Percentiles rank a stretch among this genome's conserved stretches.
These are phyloP conservation scores for Gadopsis marmoratus DNA, from an alignment of 2,797 vertebrate genomes.

Conservation along the genomic window DNA sequence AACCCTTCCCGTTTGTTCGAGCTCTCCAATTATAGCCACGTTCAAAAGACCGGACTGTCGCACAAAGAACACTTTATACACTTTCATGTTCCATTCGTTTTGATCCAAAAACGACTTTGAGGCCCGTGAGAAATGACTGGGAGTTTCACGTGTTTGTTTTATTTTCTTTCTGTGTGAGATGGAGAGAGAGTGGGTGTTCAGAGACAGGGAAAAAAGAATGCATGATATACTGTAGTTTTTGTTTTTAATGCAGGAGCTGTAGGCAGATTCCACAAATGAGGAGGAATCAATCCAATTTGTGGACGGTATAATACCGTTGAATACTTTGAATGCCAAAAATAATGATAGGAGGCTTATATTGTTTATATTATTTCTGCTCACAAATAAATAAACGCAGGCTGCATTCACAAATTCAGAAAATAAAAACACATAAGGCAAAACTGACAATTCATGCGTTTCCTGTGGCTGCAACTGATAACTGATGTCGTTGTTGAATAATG, in stretches of 20 bases:
- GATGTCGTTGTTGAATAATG: background rate
- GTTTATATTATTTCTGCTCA: slow-evolving; percentile 4
- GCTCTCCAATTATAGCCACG: slow-evolving; percentile 69
- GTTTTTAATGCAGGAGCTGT: background rate
- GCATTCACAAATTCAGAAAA: background rate
- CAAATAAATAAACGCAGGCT: slow-evolving; percentile 13
- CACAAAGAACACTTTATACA: slow-evolving; percentile 45
- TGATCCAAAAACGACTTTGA: slow-evolving; percentile 56
- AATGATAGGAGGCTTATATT: slow-evolving; percentile 19
- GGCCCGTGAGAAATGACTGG: slow-evolving; percentile 46
- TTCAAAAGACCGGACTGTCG: slow-evolving; percentile 67
- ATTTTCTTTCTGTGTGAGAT: background rate
- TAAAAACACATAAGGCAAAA: background rate
- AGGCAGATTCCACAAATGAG: slow-evolving; percentile 21
- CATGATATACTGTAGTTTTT: background rate
- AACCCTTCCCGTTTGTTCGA: slow-evolving; percentile 44
- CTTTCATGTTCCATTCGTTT: slow-evolving; percentile 51
- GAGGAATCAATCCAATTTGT: background rate
- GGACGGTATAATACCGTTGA: background rate
- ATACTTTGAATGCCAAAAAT: slow-evolving; percentile 37
- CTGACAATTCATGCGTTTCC: background rate
- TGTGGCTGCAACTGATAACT: background rate
- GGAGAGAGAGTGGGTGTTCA: slow-evolving; percentile 27
- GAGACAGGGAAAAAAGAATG: slow-evolving; percentile 3
- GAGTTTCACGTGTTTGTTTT: slow-evolving; percentile 48